Evolutionary conservation across 2,113 vertebrate genomes (phyloP), one percentile per base, ranked within the genome.

Genomic region (Malurus melanocephalus): DNA sequence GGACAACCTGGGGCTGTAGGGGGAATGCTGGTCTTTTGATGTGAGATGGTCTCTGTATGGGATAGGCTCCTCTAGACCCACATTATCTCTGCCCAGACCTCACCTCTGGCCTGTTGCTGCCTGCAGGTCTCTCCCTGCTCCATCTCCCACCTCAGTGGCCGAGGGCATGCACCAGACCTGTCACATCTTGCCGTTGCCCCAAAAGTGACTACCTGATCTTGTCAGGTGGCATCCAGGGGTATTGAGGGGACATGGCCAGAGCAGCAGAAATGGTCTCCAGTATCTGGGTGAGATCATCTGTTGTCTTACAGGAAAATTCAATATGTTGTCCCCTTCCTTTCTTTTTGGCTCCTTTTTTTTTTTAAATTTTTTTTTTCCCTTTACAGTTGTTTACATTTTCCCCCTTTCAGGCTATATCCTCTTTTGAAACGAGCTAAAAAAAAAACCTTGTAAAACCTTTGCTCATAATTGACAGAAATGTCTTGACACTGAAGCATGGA

Each of bases 31-130:
- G 9, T 80, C 24, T 45, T 22, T 35, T 52, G 48, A 7, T 60
- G 35, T 17, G 3, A 2, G 12, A 28, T 27, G 13, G 35, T 64
- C 10, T 60, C 68, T 19, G 0, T 52, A 32, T 6, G 53, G 57
- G 12, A 62, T 10, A 28, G 40, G 27, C 15, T 80, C 8, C 15
- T 76, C 21, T 33, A 65, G 42, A 7, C 75, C 13, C 2, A 0
- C 1, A 0, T 55, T 32, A 16, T 8, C 32, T 81, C 42, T 85
- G 14, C 28, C 55, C 16, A 38, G 22, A 77, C 33, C 17, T 65
- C 0, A 0, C 26, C 1, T 2, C 73, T 57, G 38, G 4, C n/a
- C 42, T 27, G 11, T 61, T 0, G 1, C 24, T 68, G 32, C 16
- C 48, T 88, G 23, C 12, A 30, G 40, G 21, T n/a, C 27, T 59